Base-by-base conservation (phyloP, 2,797 vertebrate genomes). In the Bovichtus diacanthus region DNA sequence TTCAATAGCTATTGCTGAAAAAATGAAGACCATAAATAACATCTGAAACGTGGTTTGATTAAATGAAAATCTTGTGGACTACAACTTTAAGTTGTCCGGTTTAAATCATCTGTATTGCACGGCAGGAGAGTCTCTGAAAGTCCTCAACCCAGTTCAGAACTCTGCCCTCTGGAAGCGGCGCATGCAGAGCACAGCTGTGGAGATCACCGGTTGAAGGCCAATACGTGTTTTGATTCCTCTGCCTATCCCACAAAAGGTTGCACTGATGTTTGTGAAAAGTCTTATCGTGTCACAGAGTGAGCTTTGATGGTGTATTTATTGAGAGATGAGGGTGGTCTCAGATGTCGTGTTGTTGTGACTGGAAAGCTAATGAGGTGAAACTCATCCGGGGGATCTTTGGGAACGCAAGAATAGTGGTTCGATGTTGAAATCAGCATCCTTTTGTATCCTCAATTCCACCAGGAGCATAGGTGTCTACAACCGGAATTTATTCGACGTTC, bases 101-200 rank as follows among this genome's bases (percentile, higher is more conserved):
- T 64, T 51, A 66, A n/a, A 16, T 49, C 44, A 36, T 63, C 39
- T 39, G 16, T 70, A 78, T 63, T 16, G 19, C 27, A 59, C 65
- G 25, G 47, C 59, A 68, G 43, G 27, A 51, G 2, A 59, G 27
- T 54, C 54, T 44, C 21, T 61, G 44, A 75, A 79, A 60, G 19
- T 49, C 49, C 19, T 39, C 73, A 72, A 23, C 41, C 65, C 25
- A 10, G 29, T 15, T 64, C 44, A 51, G 46, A 71, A 55, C 56
- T 74, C 56, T 54, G 50, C 58, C 31, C 65, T 74, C 66, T 68
- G 67, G 80, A 83, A 74, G 41, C 50, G 39, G 44, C 82, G 62
- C 90, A 89, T 70, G 81, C 69, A 58, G 86, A 67, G 78, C 66
- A 53, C 91, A 94, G 87, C 89, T 94, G 92, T 46, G 65, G 56